A percentile compares a stretch with the other conserved stretches of the same genome.
Conservation (phyloP, 2,113 vertebrate species). For the Trochalopteron elliotii region DNA sequence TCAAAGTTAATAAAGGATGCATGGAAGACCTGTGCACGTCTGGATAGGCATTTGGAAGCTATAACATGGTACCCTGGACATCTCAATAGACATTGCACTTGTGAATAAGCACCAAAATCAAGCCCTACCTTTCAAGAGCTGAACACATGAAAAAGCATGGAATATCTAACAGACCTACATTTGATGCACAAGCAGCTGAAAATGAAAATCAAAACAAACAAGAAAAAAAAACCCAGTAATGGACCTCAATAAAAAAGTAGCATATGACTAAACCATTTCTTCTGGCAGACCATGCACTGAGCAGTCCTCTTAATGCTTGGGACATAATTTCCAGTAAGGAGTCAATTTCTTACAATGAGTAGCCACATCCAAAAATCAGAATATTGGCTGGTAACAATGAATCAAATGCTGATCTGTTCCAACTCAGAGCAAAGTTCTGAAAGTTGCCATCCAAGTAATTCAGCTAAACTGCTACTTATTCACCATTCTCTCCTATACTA, state of each 20-base stretch:
- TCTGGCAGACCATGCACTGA: neutral
- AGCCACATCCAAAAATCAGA: neutral
- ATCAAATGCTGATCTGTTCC: neutral
- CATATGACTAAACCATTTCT: neutral
- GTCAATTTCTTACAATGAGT: neutral
- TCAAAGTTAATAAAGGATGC: neutral
- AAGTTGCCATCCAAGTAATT: neutral
- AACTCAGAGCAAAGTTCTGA: neutral
- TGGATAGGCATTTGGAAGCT: neutral
- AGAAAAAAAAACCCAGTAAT: neutral
- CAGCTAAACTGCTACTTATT: neutral
- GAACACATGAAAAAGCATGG: neutral
- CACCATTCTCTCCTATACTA: neutral
- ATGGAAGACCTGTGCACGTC: neutral
- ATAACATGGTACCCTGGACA: neutral
- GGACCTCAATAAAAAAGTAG: fast-evolving
- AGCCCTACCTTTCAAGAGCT: neutral
- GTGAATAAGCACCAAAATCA: neutral
- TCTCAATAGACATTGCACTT: neutral
- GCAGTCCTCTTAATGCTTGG: neutral
- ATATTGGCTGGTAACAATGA: neutral
- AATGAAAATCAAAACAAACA: neutral
- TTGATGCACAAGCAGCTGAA: neutral
- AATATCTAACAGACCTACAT: neutral
- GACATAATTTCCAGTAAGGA: neutral